These are phyloP conservation scores for Resseliella maxima DNA, from an alignment of 2,888 invertebrate genomes.

Conservation along the genomic window DNA sequence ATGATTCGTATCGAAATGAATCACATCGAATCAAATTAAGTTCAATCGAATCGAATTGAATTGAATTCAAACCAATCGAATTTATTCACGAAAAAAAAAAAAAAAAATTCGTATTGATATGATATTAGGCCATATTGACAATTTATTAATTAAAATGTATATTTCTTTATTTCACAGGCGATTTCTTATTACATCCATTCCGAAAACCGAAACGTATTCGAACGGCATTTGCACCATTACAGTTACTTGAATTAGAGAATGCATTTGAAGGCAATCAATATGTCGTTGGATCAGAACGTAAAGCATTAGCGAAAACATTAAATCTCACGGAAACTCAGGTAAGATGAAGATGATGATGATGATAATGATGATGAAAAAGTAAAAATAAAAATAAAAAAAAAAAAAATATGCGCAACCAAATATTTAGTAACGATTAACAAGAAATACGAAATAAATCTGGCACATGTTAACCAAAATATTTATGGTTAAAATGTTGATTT, in stretches of 20 bases:
- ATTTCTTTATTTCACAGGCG: slow-evolving; percentile 61
- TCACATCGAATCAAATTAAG: too few relatives aligned
- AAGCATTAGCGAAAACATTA: slow-evolving; percentile 89
- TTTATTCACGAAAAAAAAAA: too few relatives aligned
- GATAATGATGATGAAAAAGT: too few relatives aligned
- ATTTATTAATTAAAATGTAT: neutral
- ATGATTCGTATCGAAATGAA: too few relatives aligned
- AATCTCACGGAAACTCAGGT: slow-evolving; percentile 95
- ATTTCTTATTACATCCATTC: slow-evolving; percentile 87
- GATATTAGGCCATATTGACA: too few relatives aligned
- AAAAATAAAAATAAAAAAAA: neutral
- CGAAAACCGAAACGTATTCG: slow-evolving; percentile 95
- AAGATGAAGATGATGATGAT: too few relatives aligned
- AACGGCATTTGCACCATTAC: slow-evolving; percentile 96
- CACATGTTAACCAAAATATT: slow-evolving; percentile 41
- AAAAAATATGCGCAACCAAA: neutral
- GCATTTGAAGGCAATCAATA: slow-evolving; percentile 98
- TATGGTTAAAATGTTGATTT: slow-evolving; percentile 34
- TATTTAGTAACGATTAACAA: slow-evolving; percentile 29
- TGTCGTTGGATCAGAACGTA: slow-evolving; percentile 94
- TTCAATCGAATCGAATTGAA: neutral
- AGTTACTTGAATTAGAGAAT: slow-evolving; percentile 90
- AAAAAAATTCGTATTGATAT: too few relatives aligned
- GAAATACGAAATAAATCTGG: slow-evolving; percentile 56
- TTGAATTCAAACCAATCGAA: too few relatives aligned